phyloP scores from a whole-genome alignment of 2,113 vertebrate genomes.

The Salvelinus namaycush region DNA sequence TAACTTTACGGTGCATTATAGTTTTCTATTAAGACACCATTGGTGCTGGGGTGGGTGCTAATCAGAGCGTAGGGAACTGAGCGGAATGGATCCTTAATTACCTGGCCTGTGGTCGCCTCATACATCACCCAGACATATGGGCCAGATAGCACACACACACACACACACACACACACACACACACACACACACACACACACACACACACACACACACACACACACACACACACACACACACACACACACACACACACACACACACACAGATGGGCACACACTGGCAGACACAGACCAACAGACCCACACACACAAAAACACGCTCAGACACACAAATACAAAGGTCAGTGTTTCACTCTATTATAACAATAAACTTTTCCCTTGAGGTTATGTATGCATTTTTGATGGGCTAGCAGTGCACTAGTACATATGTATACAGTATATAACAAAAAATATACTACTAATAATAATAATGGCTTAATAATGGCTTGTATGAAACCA shows the following conservation, averaged over 20 bases:
- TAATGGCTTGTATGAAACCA: constrained; percentile 2
- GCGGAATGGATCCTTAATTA: constrained; percentile 63
- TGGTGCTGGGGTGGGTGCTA: constrained; percentile 42
- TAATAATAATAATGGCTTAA: not conserved
- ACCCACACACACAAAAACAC: constrained; percentile 1
- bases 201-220: too few relatives aligned
- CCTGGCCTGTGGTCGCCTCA: constrained; percentile 53
- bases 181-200: too few relatives aligned
- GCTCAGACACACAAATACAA: not conserved
- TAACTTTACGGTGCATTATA: constrained; percentile 35
- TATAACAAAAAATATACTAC: too few relatives aligned
- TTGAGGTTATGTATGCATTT: too few relatives aligned
- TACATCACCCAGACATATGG: constrained; percentile 50
- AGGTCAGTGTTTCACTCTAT: not conserved
- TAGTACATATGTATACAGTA: too few relatives aligned
- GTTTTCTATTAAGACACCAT: constrained; percentile 41
- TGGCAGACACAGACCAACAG: too few relatives aligned
- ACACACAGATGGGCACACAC: too few relatives aligned
- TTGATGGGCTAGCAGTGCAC: too few relatives aligned
- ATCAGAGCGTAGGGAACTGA: constrained; percentile 54
- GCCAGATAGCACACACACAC: constrained; percentile 6
- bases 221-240: too few relatives aligned
- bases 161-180: not conserved
- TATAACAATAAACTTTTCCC: not conserved
- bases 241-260: too few relatives aligned